Base-by-base conservation (phyloP, 37 sponge, comb jelly and placozoan species). In the Axinella damicornis region DNA sequence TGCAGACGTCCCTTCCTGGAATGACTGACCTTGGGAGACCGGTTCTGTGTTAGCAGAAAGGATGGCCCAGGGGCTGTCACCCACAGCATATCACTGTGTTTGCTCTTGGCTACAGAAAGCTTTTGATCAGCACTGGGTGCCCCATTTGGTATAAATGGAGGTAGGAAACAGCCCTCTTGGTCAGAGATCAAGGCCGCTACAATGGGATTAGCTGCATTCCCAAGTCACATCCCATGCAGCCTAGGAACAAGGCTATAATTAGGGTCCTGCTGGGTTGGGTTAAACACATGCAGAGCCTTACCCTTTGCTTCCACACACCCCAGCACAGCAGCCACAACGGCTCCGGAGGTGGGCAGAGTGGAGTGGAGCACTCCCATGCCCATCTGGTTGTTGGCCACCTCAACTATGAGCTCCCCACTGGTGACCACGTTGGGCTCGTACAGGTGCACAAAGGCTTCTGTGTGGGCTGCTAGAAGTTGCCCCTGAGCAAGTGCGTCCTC, bases 301-400 rank as follows among this genome's bases (percentile, higher is more conserved):
- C 81, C 86, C 55, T 65, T 58, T 1, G 64, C 78, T 0, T 34
- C 67, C 25, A 77, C 83, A 63, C 71, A 80, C 0, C 68, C 86
- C 66, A 93, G 38, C 37, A 77, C 83, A 30, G 87, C 83, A 22
- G 85, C 82, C 21, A 73, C 28, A 5, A 93, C 57, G 14, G 80
- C 83, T 11, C 57, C 86, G 37, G 54, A 69, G 30, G 54, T 38
- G 22, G 65, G 80, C 0, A 85, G 63, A 24, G 72, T 73, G 67
- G 87, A 86, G 68, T 83, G 90, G 0, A 89, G 78, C 56, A 74
- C 73, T 24, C 89, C 74, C 87, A 89, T 93, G 17, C 94, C 94
- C 18, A 83, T 0, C 65, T 80, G 82, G 55, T 41, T 39, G 69
- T 85, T 89, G 70, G 25, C 27, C 18, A 93, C 57, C 73, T 93